Conservation (phyloP, 30 jellyfish, hydroid and myxozoan genomes). For the Pseudorhiza aurosa region DNA sequence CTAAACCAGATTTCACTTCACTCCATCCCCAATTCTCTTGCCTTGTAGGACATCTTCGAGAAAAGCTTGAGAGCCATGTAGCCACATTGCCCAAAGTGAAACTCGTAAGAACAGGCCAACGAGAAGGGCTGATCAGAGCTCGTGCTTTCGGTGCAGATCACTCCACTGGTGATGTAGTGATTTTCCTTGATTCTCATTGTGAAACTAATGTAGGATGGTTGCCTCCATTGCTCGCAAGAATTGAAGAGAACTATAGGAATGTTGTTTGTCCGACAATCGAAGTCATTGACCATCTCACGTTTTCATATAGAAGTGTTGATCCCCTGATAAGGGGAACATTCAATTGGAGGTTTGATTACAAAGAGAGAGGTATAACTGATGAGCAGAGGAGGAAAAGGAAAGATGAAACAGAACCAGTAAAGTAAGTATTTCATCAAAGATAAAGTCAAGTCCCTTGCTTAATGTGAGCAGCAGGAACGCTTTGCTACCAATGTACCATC, state of each 20-base stretch:
- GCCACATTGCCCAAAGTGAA: constrained; percentile 75
- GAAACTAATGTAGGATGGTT: constrained; percentile 99
- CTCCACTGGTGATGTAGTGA: constrained; percentile 90
- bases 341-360: constrained; percentile 98
- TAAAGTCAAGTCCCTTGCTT: no score
- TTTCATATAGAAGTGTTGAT: constrained; percentile 91
- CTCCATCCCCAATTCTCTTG: no score
- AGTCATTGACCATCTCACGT: constrained; percentile 90
- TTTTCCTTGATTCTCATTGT: constrained; percentile 98
- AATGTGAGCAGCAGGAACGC: no score
- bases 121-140: constrained; percentile 98
- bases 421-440: no score
- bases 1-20: no score
- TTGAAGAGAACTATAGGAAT: constrained; percentile 62
- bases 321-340: constrained; percentile 96
- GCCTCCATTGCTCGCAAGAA: constrained; percentile 90
- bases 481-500: neutral
- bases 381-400: constrained; percentile 67
- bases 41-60: constrained; percentile 73
- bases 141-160: constrained; percentile 98
- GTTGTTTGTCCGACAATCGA: constrained; percentile 98
- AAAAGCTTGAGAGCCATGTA: constrained; percentile 72
- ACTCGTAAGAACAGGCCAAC: constrained; percentile 84
- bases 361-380: constrained; percentile 88
- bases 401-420: constrained; percentile 92